Evolutionary conservation across 2,888 invertebrate species (phyloP).

Genomic region (Choreutis nemorana): DNA sequence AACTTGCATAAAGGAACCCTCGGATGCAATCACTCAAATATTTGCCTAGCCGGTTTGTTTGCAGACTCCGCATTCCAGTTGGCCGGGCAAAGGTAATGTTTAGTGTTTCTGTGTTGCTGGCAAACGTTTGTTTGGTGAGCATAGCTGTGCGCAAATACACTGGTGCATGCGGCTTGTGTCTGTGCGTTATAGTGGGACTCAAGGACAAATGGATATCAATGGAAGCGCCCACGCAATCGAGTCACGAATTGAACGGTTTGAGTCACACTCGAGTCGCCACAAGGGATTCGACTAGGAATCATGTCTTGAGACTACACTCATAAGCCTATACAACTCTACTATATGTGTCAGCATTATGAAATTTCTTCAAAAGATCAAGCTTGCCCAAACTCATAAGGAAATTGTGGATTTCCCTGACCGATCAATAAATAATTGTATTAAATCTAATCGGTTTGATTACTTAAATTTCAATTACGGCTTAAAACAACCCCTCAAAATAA

Average conservation of each 20-base stretch:
- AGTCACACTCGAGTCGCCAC: neutral
- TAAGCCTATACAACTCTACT: no score
- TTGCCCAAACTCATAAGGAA: no score
- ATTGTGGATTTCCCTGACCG: no score
- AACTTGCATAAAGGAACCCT: constrained; percentile 12
- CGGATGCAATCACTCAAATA: constrained; percentile 36
- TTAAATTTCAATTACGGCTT: no score
- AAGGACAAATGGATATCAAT: no score
- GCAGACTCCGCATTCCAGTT: constrained; percentile 19
- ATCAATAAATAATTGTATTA: no score
- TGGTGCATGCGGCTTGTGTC: constrained; percentile 8
- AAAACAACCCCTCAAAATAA: no score
- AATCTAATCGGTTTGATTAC: neutral
- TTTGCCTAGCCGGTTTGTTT: constrained; percentile 28
- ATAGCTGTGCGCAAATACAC: constrained; percentile 16
- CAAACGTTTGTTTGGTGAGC: constrained; percentile 14
- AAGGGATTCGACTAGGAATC: neutral
- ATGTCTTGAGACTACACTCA: neutral
- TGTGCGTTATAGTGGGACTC: neutral
- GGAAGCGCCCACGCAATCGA: no score
- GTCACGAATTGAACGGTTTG: no score
- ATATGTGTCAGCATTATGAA: no score
- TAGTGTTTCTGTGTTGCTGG: constrained; percentile 14
- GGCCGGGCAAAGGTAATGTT: constrained; percentile 33
- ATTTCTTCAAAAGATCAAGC: no score